Base-by-base conservation (phyloP, 2,113 vertebrate genomes). In the Oryzias javanicus region DNA sequence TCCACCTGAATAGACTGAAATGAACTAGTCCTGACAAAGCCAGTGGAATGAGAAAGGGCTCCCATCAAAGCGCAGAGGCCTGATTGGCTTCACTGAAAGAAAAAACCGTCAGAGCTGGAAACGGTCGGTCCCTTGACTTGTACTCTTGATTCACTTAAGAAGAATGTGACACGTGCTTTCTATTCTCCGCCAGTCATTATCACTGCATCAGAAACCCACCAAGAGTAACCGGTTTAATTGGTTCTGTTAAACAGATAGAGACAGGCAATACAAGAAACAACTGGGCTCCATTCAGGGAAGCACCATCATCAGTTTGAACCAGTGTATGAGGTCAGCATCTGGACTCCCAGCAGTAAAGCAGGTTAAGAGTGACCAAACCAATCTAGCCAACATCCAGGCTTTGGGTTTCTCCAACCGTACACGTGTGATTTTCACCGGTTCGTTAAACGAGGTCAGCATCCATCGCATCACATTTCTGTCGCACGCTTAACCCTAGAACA, bases 1-100 rank as follows among this genome's bases (percentile, higher is more conserved):
- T 57, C 74, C 77, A 78, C 67, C 85, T 83, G 82, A 90, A 90
- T 80, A 73, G 84, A 69, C 65, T 62, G 67, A 86, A 89, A 88
- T 86, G 74, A 89, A 83, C 76, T 62, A 52, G 84, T 47, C 67
- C 35, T 49, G 74, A 90, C 81, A 86, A 86, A 88, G 81, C 72
- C 61, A 6, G 20, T 27, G 24, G 60, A 64, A 76, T 78, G 74
- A 85, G 76, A 74, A 82, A 35, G 77, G 61, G 49, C 78, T 66
- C 68, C 80, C 50, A 42, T 80, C 72, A 79, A 73, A 83, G 85
- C 82, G 72, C 64, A 1, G 29, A 70, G 65, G 63, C 65, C 64
- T 58, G 75, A 82, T 83, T 85, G 80, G 65, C 67, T 19, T 67
- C 20, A 22, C n/a, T 82, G 67, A 85, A 89, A 85, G 76, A 82